Percentiles rank a stretch among this genome's conserved stretches.
These are phyloP conservation scores for Limosa lapponica DNA, from an alignment of 2,797 vertebrate species.

Conservation along the genomic window DNA sequence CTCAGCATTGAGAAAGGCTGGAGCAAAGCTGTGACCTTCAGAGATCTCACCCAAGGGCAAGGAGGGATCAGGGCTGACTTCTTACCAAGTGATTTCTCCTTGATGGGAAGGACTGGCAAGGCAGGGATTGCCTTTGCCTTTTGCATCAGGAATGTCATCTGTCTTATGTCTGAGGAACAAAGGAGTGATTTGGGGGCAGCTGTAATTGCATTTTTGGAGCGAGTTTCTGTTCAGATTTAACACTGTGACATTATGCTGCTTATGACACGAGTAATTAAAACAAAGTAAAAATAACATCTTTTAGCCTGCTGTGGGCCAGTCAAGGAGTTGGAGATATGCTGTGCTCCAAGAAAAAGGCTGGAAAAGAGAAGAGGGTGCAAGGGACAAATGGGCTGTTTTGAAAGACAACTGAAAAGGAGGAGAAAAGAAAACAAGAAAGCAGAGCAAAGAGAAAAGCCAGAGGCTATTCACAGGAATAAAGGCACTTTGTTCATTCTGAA, in stretches of 20 bases:
- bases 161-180: background rate
- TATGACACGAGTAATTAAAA: background rate
- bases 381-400: background rate
- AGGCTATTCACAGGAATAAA: background rate
- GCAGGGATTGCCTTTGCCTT: background rate
- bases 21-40: background rate
- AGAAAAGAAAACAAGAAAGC: background rate
- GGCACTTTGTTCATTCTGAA: background rate
- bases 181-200: background rate
- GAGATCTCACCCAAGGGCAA: background rate
- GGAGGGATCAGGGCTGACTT: background rate
- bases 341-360: background rate
- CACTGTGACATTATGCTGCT: background rate
- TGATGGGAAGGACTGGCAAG: background rate
- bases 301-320: background rate
- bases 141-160: background rate
- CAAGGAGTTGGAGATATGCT: background rate
- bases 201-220: slow-evolving; percentile 45
- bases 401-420: background rate
- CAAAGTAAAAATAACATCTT: slow-evolving; percentile 6
- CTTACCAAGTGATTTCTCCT: background rate
- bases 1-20: background rate
- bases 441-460: background rate
- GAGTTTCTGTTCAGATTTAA: slow-evolving; percentile 2
- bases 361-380: background rate